Evolutionary conservation across 2,888 invertebrate species (phyloP), one percentile per base, ranked within the genome.

Genomic region (Caenorhabditis sp.): DNA sequence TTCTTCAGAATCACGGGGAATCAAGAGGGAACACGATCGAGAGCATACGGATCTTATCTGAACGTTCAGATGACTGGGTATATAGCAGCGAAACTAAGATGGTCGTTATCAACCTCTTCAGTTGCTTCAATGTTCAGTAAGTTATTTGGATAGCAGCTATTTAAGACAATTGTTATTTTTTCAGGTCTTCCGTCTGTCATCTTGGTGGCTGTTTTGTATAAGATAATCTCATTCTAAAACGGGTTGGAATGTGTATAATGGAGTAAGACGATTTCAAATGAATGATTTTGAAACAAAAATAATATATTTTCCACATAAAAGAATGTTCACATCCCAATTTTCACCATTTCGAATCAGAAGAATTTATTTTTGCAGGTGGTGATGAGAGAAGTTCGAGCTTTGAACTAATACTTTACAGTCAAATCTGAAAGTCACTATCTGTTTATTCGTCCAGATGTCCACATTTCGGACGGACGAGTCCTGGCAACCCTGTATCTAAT

Each of bases 1-100:
- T 19, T 12, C 58, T 75, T 54, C 64, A 81, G 81, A 64, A 76
- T 81, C 49, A 76, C 75, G n/a, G 81, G 81, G 12, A 58, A 81
- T 19, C 70, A 81, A 28, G 56, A 63, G 19, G 81, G 81, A 38
- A 64, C 70, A 5, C 31, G 66, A 47, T 81, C 81, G 1, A 54
- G 64, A n/a, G 81, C 81, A 3, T 49, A 44, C n/a, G 81, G 81
- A n/a, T 49, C 63, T 6, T 70, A 58, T 16, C 24, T 81, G 26
- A 81, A 81, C 41, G 70, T 81, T 19, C 70, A 63, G 26, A 81
- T 81, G 81, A 38, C 22, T 22, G 73, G 80, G 31, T 16, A 38
- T 28, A 54, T 59, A 35, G 26, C 51, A 26, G 38, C 73, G 1
- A 63, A 56, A 22, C 31, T 80, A 10, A 35, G 47, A 14, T 80